Conservation (phyloP, 2,797 vertebrate species). For the Furcifer pardalis region DNA sequence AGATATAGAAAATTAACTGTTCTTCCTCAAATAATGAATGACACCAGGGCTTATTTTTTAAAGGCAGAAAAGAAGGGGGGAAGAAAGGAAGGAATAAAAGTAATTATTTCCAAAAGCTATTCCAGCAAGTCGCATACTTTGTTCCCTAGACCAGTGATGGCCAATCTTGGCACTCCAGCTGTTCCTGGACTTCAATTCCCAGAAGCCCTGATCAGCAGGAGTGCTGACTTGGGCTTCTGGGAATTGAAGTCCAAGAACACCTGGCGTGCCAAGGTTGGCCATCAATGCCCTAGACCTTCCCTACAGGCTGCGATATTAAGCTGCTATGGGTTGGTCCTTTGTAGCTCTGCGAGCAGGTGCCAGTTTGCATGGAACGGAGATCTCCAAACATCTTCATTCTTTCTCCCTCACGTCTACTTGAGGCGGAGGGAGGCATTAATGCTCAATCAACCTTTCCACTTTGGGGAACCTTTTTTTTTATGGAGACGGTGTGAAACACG, state of each 20-base stretch:
- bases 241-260: no score
- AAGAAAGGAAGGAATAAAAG: slow-evolving; percentile 18
- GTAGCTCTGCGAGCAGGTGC: slow-evolving; percentile 80
- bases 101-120: slow-evolving; percentile 42
- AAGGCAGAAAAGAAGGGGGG: slow-evolving; percentile 1
- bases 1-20: slow-evolving; percentile 56
- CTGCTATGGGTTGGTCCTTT: slow-evolving; percentile 75
- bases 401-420: slow-evolving; percentile 32
- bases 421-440: slow-evolving; percentile 8
- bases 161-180: no score
- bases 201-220: no score
- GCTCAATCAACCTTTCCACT: slow-evolving; percentile 1
- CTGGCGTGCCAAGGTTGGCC: no score
- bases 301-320: slow-evolving; percentile 65
- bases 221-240: no score
- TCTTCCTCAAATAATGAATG: slow-evolving; percentile 51
- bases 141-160: no score
- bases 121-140: slow-evolving; percentile 62
- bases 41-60: slow-evolving; percentile 30
- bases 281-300: slow-evolving; percentile 60
- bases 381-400: slow-evolving; percentile 71
- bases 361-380: slow-evolving; percentile 87
- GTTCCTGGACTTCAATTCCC: no score
- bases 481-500: slow-evolving; percentile 8
- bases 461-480: background rate